These are phyloP conservation scores for Charadrius vociferus DNA, from an alignment of 2,113 vertebrate species.

Conservation along the genomic window DNA sequence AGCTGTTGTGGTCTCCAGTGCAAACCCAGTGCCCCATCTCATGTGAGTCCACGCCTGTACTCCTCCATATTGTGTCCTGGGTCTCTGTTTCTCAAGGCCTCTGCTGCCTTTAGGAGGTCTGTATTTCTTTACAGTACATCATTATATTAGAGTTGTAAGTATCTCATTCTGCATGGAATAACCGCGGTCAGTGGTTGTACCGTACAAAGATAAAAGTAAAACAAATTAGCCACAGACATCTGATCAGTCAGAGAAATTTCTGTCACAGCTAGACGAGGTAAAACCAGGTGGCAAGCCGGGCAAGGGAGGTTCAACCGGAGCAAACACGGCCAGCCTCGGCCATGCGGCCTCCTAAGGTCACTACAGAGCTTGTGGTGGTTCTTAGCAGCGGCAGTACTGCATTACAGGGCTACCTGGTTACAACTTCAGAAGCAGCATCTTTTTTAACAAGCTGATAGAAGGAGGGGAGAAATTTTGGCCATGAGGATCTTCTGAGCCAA, in stretches of 20 bases:
- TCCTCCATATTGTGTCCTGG: rapidly evolving
- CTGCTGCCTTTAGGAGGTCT: background rate
- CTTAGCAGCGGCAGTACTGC: background rate
- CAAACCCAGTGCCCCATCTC: background rate
- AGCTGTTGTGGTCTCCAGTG: background rate
- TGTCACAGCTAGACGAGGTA: background rate
- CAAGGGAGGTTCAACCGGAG: background rate
- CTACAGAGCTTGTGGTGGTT: background rate
- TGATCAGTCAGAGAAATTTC: background rate
- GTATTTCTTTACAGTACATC: background rate
- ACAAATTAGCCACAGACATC: background rate
- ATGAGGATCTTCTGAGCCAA: background rate
- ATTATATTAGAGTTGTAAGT: background rate
- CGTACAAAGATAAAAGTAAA: background rate
- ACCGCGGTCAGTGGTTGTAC: background rate
- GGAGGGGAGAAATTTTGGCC: rapidly evolving
- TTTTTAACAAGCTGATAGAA: background rate
- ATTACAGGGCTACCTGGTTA: background rate
- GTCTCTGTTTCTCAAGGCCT: background rate
- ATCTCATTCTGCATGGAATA: background rate
- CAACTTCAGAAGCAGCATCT: background rate
- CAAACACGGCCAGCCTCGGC: background rate
- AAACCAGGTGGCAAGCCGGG: background rate
- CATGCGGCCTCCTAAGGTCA: background rate
- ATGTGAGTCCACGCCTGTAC: background rate